Evolutionary conservation across 1,140 invertebrate species (phyloP), one percentile per base, ranked within the genome.

Genomic region (Platyscapa corneri): DNA sequence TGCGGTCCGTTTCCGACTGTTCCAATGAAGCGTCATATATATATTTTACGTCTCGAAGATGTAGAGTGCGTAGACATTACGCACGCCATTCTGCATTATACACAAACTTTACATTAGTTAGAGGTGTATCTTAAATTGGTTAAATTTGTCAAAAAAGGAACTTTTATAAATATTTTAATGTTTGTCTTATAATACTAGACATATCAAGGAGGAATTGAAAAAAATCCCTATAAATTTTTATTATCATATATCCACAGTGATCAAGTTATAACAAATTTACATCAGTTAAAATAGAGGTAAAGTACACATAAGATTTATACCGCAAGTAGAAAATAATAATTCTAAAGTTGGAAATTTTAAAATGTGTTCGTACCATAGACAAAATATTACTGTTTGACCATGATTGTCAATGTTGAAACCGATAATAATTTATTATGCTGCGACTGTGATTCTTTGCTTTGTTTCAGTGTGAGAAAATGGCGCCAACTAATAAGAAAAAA

Each of bases 281-380:
- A 79, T 84, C 65, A n/a, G n/a, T 64, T 37, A 30, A 84, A 30
- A 12, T 49, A 42, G 70, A 85, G 84, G 84, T 85, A 85, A 85
- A 81, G 84, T 85, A 85, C 84, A 27, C 72, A 67, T 76, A 39
- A 82, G 84, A 85, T 85, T 85, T 82, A 85, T 85, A 85, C 84
- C 46, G 42, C 56, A 37, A 39, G 67, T 76, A 82, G 75, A 84
- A 84, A 84, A 84, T 78, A 77, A 77, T 65, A 78, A 53, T 67
- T 49, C 7, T 53, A 84, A 70, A 65, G n/a, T 60, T 56, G 53
- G 20, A 49, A 65, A 77, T 83, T 83, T 83, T n/a, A 56, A 84
- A 79, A 70, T 39, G 27, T 56, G 53, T 34, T 81, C 49, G 20
- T 81, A n/a, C 37, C 37, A 18, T 32, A 34, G 42, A 34, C 30